Evolutionary conservation across 2,888 invertebrate species (phyloP).

Genomic region (Lycophotia porphyrea): DNA sequence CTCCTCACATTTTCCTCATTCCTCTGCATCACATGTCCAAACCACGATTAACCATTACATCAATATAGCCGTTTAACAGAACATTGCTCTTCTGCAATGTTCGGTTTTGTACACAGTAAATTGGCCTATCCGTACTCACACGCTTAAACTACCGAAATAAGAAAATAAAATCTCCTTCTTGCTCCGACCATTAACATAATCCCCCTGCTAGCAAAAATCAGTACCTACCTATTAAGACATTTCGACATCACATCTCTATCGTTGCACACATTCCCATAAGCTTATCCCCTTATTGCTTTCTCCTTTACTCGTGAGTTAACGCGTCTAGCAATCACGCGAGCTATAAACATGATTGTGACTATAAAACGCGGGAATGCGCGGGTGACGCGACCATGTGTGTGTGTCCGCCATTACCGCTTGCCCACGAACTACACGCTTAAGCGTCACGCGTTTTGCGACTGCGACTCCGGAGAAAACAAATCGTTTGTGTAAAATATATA

Average conservation of each 20-base stretch:
- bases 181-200: neutral
- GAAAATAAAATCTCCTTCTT: neutral
- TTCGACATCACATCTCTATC: neutral
- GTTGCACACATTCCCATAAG: slow-evolving; percentile 1
- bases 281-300: neutral
- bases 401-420: neutral
- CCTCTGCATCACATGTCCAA: no score
- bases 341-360: slow-evolving; percentile 44
- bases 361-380: slow-evolving; percentile 39
- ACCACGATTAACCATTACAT: neutral
- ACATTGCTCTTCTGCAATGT: neutral
- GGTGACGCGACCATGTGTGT: slow-evolving; percentile 7
- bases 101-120: neutral
- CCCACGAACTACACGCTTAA: neutral
- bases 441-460: neutral
- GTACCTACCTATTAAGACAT: neutral
- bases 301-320: slow-evolving; percentile 8
- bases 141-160: neutral
- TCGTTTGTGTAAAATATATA: neutral
- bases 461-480: neutral
- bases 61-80: neutral
- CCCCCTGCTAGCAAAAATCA: neutral
- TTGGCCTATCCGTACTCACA: neutral
- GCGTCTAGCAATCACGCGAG: slow-evolving; percentile 13
- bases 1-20: no score